Conservation (phyloP, 2,797 vertebrate genomes). For the Coracias cyanogaster region DNA sequence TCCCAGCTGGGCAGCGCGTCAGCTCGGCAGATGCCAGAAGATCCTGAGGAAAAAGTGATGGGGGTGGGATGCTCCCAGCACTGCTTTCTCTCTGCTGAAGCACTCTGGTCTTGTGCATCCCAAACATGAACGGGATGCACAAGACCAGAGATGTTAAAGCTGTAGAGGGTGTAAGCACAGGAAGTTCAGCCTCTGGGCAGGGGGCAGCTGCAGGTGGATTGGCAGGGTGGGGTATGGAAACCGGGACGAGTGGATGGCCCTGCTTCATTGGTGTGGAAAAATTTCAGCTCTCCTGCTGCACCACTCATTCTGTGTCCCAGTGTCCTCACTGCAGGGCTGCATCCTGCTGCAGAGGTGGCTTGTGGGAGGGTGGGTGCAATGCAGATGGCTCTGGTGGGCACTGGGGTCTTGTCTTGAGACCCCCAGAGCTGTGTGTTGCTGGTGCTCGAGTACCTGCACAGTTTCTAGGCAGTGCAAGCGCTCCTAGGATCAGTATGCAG, state of each 20-base stretch:
- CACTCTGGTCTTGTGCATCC: background rate
- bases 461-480: background rate
- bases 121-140: no score
- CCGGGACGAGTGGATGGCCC: fast-evolving
- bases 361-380: background rate
- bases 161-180: background rate
- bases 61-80: background rate
- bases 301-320: background rate
- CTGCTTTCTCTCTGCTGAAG: background rate
- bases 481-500: background rate
- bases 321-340: fast-evolving
- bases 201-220: background rate
- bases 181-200: background rate
- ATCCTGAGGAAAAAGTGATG: fast-evolving
- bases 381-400: fast-evolving
- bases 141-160: background rate
- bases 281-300: background rate
- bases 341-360: background rate
- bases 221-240: background rate
- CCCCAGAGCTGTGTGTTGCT: background rate
- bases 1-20: fast-evolving
- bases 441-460: fast-evolving
- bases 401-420: background rate
- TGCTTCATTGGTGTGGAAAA: background rate
- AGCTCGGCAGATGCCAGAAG: background rate